Conservation (phyloP, 1,140 invertebrate species). For the Tenebrio molitor region DNA sequence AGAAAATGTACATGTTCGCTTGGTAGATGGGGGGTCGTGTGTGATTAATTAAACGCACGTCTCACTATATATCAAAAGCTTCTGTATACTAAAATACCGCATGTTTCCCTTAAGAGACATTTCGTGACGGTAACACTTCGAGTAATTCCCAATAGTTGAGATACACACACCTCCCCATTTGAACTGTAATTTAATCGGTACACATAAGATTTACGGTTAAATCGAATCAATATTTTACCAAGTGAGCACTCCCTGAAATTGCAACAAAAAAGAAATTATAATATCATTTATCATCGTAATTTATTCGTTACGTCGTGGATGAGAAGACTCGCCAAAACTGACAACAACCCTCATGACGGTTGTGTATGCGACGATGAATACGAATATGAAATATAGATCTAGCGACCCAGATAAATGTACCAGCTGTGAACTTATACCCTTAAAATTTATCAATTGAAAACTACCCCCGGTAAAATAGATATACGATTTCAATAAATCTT, state of each 20-base stretch:
- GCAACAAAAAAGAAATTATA: slow-evolving; percentile 57
- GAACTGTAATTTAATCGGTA: slow-evolving; percentile 28
- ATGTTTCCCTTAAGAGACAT: slow-evolving; percentile 46
- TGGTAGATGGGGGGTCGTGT: slow-evolving; percentile 1
- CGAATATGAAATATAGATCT: slow-evolving; percentile 60
- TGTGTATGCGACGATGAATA: slow-evolving; percentile 56
- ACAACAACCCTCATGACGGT: slow-evolving; percentile 51
- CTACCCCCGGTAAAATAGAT: slow-evolving; percentile 44
- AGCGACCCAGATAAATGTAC: slow-evolving; percentile 55
- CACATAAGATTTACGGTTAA: slow-evolving; percentile 30
- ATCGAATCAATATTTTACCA: slow-evolving; percentile 29
- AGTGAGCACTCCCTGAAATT: slow-evolving; percentile 23
- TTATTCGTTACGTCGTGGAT: slow-evolving; percentile 55
- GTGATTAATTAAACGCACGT: slow-evolving; percentile 45
- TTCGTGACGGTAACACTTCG: slow-evolving; percentile 42
- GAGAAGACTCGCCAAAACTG: slow-evolving; percentile 52
- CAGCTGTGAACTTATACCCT: slow-evolving; percentile 57
- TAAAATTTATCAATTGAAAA: slow-evolving; percentile 57
- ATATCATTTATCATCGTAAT: slow-evolving; percentile 57
- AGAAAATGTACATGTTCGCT: slow-evolving; percentile 1
- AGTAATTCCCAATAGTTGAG: slow-evolving; percentile 44
- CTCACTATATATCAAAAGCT: slow-evolving; percentile 41
- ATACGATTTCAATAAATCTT: slow-evolving; percentile 46
- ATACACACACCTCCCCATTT: slow-evolving; percentile 30
- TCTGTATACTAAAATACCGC: slow-evolving; percentile 44